Conservation (phyloP, 2,888 invertebrate species). For the Chymomyza fuscimana region DNA sequence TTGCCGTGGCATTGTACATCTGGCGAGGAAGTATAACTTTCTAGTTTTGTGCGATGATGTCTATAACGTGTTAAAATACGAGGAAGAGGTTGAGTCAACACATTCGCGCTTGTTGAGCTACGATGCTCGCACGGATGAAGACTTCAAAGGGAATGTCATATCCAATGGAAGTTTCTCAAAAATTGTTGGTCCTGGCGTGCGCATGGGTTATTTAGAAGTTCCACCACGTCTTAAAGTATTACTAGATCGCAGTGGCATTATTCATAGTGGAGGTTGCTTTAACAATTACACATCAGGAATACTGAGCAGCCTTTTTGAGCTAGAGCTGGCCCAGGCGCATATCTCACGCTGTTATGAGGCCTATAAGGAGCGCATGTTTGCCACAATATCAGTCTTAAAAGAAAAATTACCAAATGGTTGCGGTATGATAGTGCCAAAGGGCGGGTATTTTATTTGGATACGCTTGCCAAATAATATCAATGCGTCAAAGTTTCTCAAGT, state of each 20-base stretch:
- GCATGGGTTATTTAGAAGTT: slow-evolving; percentile 85
- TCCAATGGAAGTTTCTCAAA: slow-evolving; percentile 85
- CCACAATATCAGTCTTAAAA: slow-evolving; percentile 78
- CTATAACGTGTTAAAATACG: slow-evolving; percentile 83
- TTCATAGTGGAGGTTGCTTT: slow-evolving; percentile 82
- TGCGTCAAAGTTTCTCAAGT: slow-evolving; percentile 78
- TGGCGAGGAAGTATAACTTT: slow-evolving; percentile 80
- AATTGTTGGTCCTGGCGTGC: slow-evolving; percentile 83
- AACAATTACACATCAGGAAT: slow-evolving; percentile 83
- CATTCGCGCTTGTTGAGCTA: slow-evolving; percentile 82
- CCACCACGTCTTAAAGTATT: slow-evolving; percentile 79
- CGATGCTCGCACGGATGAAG: slow-evolving; percentile 78
- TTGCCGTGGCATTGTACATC: slow-evolving; percentile 78
- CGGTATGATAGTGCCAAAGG: slow-evolving; percentile 79
- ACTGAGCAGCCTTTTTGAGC: slow-evolving; percentile 81
- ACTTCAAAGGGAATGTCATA: slow-evolving; percentile 81
- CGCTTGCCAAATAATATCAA: slow-evolving; percentile 79
- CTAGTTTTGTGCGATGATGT: slow-evolving; percentile 83
- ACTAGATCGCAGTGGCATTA: slow-evolving; percentile 80
- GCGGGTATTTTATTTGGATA: slow-evolving; percentile 85
- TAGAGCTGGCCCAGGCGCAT: slow-evolving; percentile 81
- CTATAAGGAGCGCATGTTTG: slow-evolving; percentile 80
- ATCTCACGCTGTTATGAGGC: slow-evolving; percentile 77
- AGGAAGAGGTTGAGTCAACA: slow-evolving; percentile 71
- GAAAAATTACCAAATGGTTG: slow-evolving; percentile 80